These are phyloP conservation scores for Shargacucullia verbasci DNA, from an alignment of 2,888 invertebrate genomes.

Conservation along the genomic window DNA sequence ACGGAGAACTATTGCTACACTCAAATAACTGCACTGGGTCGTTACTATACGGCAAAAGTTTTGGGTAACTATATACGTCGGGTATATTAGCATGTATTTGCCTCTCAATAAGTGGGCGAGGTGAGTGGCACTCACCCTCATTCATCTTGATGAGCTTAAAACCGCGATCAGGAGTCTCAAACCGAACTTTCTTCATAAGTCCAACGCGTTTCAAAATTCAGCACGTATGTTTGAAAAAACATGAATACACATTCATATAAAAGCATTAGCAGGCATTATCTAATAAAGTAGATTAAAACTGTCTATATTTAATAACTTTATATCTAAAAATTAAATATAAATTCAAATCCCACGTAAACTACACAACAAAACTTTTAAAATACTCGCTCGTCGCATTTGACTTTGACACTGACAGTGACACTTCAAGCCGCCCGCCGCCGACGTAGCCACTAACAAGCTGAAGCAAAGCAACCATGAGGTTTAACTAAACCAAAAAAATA, in stretches of 20 bases:
- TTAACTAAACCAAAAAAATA: too few relatives aligned
- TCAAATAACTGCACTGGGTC: constrained; percentile 80
- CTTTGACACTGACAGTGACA: too few relatives aligned
- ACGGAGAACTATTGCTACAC: constrained; percentile 75
- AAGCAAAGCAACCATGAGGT: too few relatives aligned
- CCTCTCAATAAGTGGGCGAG: constrained; percentile 76
- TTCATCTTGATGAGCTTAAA: constrained; percentile 65
- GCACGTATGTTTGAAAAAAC: not conserved
- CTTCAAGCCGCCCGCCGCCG: too few relatives aligned
- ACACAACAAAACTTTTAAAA: too few relatives aligned
- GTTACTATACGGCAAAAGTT: constrained; percentile 66
- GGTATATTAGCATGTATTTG: constrained; percentile 59
- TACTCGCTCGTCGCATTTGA: too few relatives aligned
- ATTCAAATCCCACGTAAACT: too few relatives aligned
- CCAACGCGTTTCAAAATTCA: not conserved
- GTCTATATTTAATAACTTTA: too few relatives aligned
- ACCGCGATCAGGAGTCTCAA: constrained; percentile 69
- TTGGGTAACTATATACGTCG: constrained; percentile 58
- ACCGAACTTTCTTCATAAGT: constrained; percentile 84
- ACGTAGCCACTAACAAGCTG: too few relatives aligned
- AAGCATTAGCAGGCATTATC: not conserved
- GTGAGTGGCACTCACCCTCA: constrained; percentile 80
- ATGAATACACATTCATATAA: constrained; percentile 2
- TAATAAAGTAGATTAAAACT: too few relatives aligned
- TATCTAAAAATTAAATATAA: too few relatives aligned